Evolutionary conservation across 2,888 invertebrate species (phyloP).

Genomic region (Nematopogon swammerdamellus): DNA sequence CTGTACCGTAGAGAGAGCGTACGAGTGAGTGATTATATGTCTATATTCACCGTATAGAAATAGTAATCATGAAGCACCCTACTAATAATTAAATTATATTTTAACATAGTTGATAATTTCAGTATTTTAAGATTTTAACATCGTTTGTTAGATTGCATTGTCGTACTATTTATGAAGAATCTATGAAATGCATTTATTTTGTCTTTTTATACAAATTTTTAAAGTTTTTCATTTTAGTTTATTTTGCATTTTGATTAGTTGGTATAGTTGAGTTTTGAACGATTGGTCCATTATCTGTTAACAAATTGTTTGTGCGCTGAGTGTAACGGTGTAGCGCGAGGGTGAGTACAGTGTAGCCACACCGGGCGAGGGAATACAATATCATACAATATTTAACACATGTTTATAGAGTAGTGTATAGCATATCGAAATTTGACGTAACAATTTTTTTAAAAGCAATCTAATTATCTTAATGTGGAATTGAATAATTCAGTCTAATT

Average conservation of each 20-base stretch:
- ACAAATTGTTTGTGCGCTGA: constrained; percentile 24
- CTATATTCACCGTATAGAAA: constrained; percentile 56
- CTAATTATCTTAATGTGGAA: constrained; percentile 35
- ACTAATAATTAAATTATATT: constrained; percentile 36
- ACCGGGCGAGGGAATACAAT: too few relatives aligned
- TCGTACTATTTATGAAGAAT: constrained; percentile 42
- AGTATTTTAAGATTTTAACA: constrained; percentile 32
- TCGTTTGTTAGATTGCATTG: constrained; percentile 48
- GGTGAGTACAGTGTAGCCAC: too few relatives aligned
- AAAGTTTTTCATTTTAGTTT: constrained; percentile 37
- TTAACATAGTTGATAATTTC: constrained; percentile 26
- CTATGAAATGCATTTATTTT: constrained; percentile 55
- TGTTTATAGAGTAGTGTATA: constrained; percentile 13
- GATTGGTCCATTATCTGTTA: constrained; percentile 53
- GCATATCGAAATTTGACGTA: constrained; percentile 31
- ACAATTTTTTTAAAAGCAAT: constrained; percentile 41
- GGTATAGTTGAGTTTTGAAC: constrained; percentile 33
- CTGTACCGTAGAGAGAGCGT: constrained; percentile 14
- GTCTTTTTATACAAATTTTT: constrained; percentile 35
- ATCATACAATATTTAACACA: too few relatives aligned
- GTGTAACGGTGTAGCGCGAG: neutral
- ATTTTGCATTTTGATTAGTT: constrained; percentile 41
- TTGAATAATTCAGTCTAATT: constrained; percentile 44
- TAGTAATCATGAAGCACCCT: constrained; percentile 53
- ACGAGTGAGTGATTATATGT: constrained; percentile 45